Percentiles rank a stretch among this genome's conserved stretches.
phyloP scores from a whole-genome alignment of 2,888 invertebrate genomes.

The Trissolcus brochymenae region DNA sequence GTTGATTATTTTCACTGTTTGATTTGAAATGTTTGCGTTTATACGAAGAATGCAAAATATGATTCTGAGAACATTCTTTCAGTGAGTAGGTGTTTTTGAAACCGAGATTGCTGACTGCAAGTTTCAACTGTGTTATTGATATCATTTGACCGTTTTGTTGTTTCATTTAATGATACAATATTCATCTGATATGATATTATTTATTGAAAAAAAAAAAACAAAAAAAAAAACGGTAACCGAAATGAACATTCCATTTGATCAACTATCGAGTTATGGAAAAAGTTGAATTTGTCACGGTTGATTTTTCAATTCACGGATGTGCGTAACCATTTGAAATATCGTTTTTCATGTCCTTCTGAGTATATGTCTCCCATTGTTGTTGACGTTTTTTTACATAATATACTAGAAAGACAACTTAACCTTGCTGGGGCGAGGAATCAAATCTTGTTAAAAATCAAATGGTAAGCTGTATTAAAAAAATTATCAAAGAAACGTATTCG shows the following conservation, averaged over 20 bases:
- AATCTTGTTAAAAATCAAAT: conserved; percentile 10
- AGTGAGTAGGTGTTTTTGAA: neutral
- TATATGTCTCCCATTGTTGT: conserved; percentile 27
- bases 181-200: too few relatives aligned
- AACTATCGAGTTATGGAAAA: neutral
- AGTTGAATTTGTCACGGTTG: neutral
- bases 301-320: neutral
- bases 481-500: neutral
- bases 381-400: conserved; percentile 61
- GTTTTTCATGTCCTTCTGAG: conserved; percentile 57
- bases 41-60: conserved; percentile 4
- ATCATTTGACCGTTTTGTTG: too few relatives aligned
- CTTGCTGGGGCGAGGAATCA: conserved; percentile 36
- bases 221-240: neutral
- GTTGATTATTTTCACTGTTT: neutral
- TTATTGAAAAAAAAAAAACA: too few relatives aligned
- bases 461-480: conserved; percentile 35
- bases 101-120: neutral
- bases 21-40: neutral
- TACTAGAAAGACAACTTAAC: conserved; percentile 56
- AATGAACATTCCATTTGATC: neutral
- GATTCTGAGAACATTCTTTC: conserved; percentile 3
- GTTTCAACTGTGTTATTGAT: too few relatives aligned
- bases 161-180: too few relatives aligned
- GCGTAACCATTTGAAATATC: conserved; percentile 44